Base-by-base conservation (phyloP, 2,797 vertebrate genomes). In the Sylvilagus floridanus region DNA sequence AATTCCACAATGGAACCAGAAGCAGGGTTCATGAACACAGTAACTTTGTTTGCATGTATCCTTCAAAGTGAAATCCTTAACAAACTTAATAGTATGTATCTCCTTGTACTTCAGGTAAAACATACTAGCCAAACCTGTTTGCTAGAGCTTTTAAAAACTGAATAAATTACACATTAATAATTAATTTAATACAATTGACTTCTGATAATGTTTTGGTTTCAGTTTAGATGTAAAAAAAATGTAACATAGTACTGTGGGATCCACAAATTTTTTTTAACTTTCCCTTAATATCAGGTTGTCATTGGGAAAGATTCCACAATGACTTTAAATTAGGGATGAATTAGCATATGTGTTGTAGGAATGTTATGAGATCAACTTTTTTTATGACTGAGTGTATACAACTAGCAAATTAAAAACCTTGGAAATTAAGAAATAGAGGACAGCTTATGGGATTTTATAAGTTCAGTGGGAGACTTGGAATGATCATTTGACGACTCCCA, bases 371-470 rank as follows among this genome's bases (percentile, higher is more conserved):
- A 37, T 26, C 62, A 66, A 28, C 35, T 28, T 28, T 92, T 75
- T 92, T 93, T 11, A 77, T 62, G 73, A 85, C n/a, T 35, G 62
- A 72, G 26, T 75, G 89, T 16, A 42, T 84, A 28, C 7, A 52
- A 79, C 21, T 81, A 93, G 37, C n/a, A 95, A 90, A 95, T 90
- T 66, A 79, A 93, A 65, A 81, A n/a, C 83, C 42, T 77, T 93
- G 30, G 32, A 73, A 83, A n/a, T 84, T 87, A 91, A 77, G 21
- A 69, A 69, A 22, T 77, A 75, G 68, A 88, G 35, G 75, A 86
- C 24, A 96, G 81, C 63, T 72, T 73, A 37, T 63, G 47, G 21
- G 37, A 71, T 84, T 87, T 93, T 68, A 79, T 32, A 87, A 83
- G 21, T 83, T 62, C 65, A 92, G 65, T 52, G 17, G 50, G 62